Percentiles rank a stretch among this genome's conserved stretches.
Evolutionary conservation across 2,113 vertebrate species (phyloP).

Genomic region (Galemys pyrenaicus): DNA sequence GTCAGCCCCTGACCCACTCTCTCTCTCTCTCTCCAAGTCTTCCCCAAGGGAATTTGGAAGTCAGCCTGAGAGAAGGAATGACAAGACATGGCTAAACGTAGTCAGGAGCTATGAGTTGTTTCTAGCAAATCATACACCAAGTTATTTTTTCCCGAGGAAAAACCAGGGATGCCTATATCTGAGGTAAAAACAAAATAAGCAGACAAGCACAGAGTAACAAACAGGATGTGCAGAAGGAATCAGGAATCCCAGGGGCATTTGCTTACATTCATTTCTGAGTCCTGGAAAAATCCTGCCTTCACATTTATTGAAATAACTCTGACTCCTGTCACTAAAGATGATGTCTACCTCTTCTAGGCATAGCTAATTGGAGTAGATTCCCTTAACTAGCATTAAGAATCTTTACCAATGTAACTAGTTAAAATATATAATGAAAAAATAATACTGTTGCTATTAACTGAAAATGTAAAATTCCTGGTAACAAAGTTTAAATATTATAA

Average conservation of each 20-base stretch:
- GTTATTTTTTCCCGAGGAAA: background rate
- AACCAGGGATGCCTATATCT: background rate
- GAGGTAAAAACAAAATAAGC: background rate
- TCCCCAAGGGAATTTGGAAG: background rate
- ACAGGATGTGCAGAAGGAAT: background rate
- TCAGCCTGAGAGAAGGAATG: background rate
- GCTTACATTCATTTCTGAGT: background rate
- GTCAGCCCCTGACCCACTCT: background rate
- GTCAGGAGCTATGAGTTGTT: background rate
- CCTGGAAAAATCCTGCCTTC: background rate
- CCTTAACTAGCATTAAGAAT: background rate
- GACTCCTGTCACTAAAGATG: background rate
- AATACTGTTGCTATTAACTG: background rate
- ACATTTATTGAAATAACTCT: background rate
- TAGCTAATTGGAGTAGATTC: background rate
- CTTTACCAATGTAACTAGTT: background rate
- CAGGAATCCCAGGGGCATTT: background rate
- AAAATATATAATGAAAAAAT: background rate
- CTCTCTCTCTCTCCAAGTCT: background rate
- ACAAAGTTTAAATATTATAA: background rate
- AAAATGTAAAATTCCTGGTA: background rate
- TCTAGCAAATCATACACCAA: background rate
- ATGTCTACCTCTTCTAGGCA: background rate
- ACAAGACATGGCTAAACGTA: background rate
- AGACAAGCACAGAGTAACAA: background rate